Evolutionary conservation across 2,888 invertebrate species (phyloP).

Genomic region (Drosophila testacea): DNA sequence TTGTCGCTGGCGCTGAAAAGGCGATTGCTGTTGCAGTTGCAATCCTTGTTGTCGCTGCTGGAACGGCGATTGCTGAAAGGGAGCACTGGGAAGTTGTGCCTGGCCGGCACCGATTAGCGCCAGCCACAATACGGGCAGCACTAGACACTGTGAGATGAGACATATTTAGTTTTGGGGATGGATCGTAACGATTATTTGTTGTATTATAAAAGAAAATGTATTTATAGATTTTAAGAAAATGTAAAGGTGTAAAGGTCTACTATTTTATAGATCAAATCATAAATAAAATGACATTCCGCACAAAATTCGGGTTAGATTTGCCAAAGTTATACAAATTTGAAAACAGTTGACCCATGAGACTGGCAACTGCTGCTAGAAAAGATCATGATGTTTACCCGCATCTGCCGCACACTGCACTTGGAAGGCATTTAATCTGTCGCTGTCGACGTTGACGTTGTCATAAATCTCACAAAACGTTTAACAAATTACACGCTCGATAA

Average conservation of each 20-base stretch:
- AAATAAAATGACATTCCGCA: too few species aligned
- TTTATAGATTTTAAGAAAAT: too few species aligned
- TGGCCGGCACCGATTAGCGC: constrained; percentile 30
- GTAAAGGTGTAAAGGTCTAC: too few species aligned
- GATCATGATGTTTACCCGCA: constrained; percentile 51
- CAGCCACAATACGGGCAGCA: constrained; percentile 38
- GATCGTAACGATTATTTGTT: too few species aligned
- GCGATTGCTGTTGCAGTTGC: constrained; percentile 64
- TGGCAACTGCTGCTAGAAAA: constrained; percentile 1
- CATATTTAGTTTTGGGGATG: not conserved
- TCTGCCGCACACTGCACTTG: constrained; percentile 39
- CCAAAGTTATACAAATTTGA: too few species aligned
- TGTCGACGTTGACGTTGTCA: constrained; percentile 54
- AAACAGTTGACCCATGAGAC: too few species aligned
- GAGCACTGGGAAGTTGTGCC: constrained; percentile 62
- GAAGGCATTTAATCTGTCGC: constrained; percentile 68
- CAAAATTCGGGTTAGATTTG: too few species aligned
- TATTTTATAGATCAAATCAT: too few species aligned
- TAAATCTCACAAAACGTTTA: constrained; percentile 65
- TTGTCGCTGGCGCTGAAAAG: constrained; percentile 48
- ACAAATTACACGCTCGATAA: constrained; percentile 80
- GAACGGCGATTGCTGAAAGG: constrained; percentile 79
- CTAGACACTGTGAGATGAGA: constrained; percentile 27
- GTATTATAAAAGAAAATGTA: too few species aligned
- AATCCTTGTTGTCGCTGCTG: constrained; percentile 74